Percentiles rank a stretch among this genome's conserved stretches.
Evolutionary conservation across 2,797 vertebrate genomes (phyloP).

Genomic region (Hylomyscus alleni): DNA sequence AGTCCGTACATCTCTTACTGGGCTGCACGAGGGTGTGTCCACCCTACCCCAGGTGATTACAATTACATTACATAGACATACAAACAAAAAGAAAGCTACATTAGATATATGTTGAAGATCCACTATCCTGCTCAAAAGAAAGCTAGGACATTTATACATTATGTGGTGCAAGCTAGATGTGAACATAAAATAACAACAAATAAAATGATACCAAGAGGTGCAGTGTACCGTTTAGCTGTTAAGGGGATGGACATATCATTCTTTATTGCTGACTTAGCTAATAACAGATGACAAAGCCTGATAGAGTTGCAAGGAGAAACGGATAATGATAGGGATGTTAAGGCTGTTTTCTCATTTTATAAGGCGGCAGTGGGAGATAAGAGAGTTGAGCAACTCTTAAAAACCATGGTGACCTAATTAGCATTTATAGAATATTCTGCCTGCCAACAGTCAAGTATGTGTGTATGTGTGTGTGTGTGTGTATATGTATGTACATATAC

Average conservation of each 20-base stretch:
- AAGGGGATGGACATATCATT: background rate
- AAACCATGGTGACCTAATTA: background rate
- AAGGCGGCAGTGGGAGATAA: background rate
- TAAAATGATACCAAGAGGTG: background rate
- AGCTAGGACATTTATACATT: background rate
- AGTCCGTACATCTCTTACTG: background rate
- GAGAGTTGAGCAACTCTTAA: background rate
- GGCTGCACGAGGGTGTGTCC: background rate
- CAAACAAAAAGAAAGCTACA: background rate
- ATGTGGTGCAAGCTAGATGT: constrained; percentile 18
- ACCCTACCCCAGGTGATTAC: background rate
- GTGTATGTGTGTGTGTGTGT: too few relatives aligned
- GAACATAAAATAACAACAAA: background rate
- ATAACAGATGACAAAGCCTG: background rate
- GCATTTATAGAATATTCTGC: background rate
- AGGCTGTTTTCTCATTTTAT: background rate
- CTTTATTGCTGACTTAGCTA: background rate
- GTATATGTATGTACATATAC: too few relatives aligned
- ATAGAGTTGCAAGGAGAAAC: background rate
- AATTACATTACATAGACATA: too few relatives aligned
- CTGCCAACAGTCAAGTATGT: background rate
- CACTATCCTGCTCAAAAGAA: background rate
- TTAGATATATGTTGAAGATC: constrained; percentile 31
- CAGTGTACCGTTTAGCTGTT: background rate
- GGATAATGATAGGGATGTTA: background rate